Evolutionary conservation across 2,113 vertebrate species (phyloP).

Genomic region (Nesospiza acunhae): DNA sequence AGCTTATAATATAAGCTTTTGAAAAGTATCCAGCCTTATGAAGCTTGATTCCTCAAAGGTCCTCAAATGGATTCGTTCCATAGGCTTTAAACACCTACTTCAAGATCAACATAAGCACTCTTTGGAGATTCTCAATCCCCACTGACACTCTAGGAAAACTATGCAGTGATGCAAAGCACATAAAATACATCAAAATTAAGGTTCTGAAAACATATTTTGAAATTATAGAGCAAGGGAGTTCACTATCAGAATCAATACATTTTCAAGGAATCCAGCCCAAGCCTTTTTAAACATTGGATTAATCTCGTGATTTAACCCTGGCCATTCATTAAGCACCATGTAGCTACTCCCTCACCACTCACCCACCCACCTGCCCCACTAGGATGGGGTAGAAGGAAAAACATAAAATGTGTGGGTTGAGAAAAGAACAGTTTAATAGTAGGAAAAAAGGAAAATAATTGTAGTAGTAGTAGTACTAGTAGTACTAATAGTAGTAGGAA

Average conservation of each 20-base stretch:
- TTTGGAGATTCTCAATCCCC: background rate
- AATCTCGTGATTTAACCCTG: background rate
- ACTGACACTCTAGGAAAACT: background rate
- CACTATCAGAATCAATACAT: background rate
- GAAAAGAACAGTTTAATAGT: background rate
- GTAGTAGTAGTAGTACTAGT: no score
- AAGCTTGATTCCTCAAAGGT: background rate
- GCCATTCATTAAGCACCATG: no score
- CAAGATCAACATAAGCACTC: rapidly evolving
- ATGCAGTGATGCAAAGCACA: background rate
- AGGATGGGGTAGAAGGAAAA: background rate
- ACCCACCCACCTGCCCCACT: rapidly evolving
- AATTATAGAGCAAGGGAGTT: background rate
- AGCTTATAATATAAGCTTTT: background rate
- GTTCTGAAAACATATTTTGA: background rate
- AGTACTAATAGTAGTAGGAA: no score
- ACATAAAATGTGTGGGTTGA: background rate
- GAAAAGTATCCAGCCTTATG: background rate
- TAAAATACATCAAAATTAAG: background rate
- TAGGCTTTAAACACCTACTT: background rate
- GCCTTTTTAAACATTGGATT: background rate
- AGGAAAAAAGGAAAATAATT: background rate
- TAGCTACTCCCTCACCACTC: background rate
- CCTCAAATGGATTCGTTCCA: background rate
- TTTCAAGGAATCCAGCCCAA: background rate